A percentile compares a stretch with the other conserved stretches of the same genome.
phyloP scores from a whole-genome alignment of 2,797 vertebrate genomes.

The Propithecus perrieri region DNA sequence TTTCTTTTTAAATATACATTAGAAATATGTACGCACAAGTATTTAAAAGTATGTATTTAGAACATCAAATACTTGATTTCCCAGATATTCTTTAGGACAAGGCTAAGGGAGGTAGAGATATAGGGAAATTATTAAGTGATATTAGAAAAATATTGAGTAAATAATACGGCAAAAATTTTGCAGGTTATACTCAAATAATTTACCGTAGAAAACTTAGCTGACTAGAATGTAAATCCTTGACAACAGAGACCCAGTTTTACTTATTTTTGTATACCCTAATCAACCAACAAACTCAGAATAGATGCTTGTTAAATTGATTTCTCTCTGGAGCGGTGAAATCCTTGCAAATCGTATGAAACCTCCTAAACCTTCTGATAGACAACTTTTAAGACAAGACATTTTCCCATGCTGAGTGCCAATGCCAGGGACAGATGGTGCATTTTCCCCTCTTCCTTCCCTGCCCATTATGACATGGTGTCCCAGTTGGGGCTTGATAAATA shows the following conservation, averaged over 20 bases:
- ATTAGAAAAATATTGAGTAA: slow-evolving; percentile 35
- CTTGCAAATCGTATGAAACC: not conserved
- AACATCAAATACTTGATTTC: not conserved
- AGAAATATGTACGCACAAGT: not conserved
- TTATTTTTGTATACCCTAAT: not conserved
- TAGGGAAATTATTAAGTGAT: slow-evolving; percentile 14
- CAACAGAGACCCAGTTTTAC: not conserved
- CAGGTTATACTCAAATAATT: not conserved
- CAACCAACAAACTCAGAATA: not conserved
- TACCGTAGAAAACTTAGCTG: not conserved
- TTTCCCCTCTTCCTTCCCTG: not conserved
- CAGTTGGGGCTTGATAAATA: slow-evolving; percentile 44
- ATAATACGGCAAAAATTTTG: not conserved
- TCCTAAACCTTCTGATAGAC: not conserved
- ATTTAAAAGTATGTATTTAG: not conserved
- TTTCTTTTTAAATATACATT: not conserved
- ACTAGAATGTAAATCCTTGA: not conserved
- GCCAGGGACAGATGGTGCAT: not conserved
- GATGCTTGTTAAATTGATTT: slow-evolving; percentile 2
- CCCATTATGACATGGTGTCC: slow-evolving; percentile 30
- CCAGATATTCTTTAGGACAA: slow-evolving; percentile 17
- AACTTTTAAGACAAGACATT: not conserved
- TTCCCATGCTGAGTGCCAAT: not conserved
- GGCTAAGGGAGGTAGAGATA: not conserved
- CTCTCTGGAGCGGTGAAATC: not conserved